A percentile compares a stretch with the other conserved stretches of the same genome.
Evolutionary conservation across 2,888 invertebrate species (phyloP).

Genomic region (Vandiemenella viatica): DNA sequence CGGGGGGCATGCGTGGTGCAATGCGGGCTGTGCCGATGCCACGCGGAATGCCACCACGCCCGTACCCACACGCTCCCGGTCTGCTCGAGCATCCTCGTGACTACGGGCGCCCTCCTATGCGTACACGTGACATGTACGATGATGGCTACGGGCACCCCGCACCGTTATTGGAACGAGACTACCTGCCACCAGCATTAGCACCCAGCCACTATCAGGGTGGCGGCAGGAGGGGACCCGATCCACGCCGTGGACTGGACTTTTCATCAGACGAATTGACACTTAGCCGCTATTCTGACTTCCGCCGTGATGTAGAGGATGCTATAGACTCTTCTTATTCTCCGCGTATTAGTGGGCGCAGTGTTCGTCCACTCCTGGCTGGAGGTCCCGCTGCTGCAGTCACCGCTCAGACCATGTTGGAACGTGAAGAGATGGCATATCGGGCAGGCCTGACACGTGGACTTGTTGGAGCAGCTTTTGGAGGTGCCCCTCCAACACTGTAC

Average conservation of each 20-base stretch:
- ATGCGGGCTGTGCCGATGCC: conserved; percentile 5
- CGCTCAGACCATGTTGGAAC: conserved; percentile 12
- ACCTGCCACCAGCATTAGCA: conserved; percentile 8
- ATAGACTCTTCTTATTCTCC: conserved; percentile 17
- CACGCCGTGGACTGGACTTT: conserved; percentile 10
- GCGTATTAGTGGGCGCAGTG: conserved; percentile 4
- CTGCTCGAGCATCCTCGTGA: not conserved
- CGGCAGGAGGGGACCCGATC: not conserved
- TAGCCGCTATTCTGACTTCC: conserved; percentile 18
- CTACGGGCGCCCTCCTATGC: conserved; percentile 4
- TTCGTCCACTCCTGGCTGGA: conserved; percentile 1
- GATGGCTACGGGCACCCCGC: conserved; percentile 11
- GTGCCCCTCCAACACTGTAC: not conserved
- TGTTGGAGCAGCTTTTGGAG: conserved; percentile 11
- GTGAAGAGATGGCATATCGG: conserved; percentile 14
- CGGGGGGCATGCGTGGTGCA: conserved; percentile 7
- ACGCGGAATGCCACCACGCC: conserved; percentile 7
- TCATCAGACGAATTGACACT: conserved; percentile 16
- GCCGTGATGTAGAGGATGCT: conserved; percentile 19
- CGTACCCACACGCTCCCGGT: not conserved
- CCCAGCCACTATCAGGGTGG: conserved; percentile 1
- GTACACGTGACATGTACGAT: conserved; percentile 8
- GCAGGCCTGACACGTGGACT: conserved; percentile 13
- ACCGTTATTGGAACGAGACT: conserved; percentile 4
- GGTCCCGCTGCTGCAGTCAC: conserved; percentile 6